Percentiles rank a stretch among this genome's conserved stretches.
Conservation (phyloP, 1,140 invertebrate genomes). For the Brachionus rotundiformis region DNA sequence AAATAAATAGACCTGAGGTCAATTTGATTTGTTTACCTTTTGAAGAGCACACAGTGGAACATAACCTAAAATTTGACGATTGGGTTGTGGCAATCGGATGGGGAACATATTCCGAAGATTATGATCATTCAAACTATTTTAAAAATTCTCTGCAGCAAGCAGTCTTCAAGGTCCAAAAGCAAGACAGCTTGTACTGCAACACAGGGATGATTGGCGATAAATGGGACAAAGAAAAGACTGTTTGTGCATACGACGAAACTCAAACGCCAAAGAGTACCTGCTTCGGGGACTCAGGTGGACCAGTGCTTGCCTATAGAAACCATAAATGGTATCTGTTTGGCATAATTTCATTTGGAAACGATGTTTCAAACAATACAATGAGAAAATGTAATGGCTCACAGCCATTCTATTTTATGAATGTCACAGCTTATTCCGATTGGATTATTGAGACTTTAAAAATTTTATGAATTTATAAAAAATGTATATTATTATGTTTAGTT, state of each 20-base stretch:
- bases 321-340: constrained; percentile 26
- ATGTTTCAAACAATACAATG: not conserved
- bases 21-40: constrained; percentile 48
- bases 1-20: constrained; percentile 41
- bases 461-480: constrained; percentile 29
- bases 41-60: not conserved
- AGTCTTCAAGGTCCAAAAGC: constrained; percentile 22
- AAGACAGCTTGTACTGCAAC: constrained; percentile 2
- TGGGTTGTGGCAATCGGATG: constrained; percentile 44
- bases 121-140: not conserved
- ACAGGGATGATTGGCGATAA: constrained; percentile 18
- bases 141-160: constrained; percentile 40
- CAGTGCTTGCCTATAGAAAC: constrained; percentile 3
- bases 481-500: constrained; percentile 2
- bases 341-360: constrained; percentile 48
- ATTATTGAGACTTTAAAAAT: not conserved
- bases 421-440: constrained; percentile 34
- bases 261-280: constrained; percentile 17
- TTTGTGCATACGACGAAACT: constrained; percentile 18
- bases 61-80: not conserved
- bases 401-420: constrained; percentile 49
- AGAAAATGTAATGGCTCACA: constrained; percentile 8
- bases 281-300: constrained; percentile 50
- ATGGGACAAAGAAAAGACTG: constrained; percentile 26
- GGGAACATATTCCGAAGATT: constrained; percentile 46